These are phyloP conservation scores for Siniperca obscura DNA, from an alignment of 2,797 vertebrate genomes.

Conservation along the genomic window DNA sequence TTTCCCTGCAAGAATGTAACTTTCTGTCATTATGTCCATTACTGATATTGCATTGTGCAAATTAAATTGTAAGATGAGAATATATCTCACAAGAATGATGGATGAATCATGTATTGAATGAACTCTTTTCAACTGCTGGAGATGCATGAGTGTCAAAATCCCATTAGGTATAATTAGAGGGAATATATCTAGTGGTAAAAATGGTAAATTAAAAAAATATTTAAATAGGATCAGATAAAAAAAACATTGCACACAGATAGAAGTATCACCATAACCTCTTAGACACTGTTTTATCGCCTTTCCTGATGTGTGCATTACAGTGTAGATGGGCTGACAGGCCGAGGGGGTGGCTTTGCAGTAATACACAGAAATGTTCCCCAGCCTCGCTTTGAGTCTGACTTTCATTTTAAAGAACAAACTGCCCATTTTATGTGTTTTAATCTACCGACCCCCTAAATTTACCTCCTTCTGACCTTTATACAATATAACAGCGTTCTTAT, in stretches of 20 bases:
- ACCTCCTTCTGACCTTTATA: too few species aligned
- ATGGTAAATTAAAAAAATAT: not conserved
- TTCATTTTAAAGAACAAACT: too few species aligned
- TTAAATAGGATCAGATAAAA: constrained; percentile 4
- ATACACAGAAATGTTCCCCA: too few species aligned
- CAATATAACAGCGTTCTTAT: too few species aligned
- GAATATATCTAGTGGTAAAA: constrained; percentile 1
- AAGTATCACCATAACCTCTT: not conserved
- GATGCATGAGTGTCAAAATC: constrained; percentile 11
- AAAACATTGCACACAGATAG: not conserved
- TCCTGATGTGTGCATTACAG: not conserved
- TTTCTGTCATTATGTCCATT: constrained; percentile 5
- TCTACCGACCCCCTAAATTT: too few species aligned
- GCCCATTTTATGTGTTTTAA: too few species aligned
- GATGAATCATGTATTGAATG: constrained; percentile 30
- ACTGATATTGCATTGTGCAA: not conserved
- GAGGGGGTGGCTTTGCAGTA: too few species aligned
- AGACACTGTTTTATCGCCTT: not conserved
- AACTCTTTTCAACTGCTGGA: not conserved
- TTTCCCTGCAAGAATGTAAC: not conserved
- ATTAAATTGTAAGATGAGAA: constrained; percentile 13
- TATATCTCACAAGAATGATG: not conserved
- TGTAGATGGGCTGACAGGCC: not conserved
- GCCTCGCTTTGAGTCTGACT: too few species aligned
- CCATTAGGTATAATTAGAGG: not conserved